Evolutionary conservation across 2,888 invertebrate species (phyloP), one percentile per base, ranked within the genome.

Genomic region (Chrysolina oricalcia): DNA sequence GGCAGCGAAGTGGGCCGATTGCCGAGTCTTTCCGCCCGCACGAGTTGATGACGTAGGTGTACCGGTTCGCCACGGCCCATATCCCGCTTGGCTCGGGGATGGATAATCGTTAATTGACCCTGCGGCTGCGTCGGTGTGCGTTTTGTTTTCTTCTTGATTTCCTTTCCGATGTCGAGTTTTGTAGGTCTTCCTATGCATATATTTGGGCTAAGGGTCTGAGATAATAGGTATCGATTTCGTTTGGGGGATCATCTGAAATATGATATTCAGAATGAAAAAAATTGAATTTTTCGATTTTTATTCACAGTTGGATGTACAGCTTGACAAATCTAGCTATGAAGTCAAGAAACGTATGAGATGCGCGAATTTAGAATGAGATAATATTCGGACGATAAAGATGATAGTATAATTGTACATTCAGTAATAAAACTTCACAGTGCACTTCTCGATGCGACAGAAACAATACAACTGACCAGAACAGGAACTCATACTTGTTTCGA

Each of bases 21-120:
- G 35, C 59, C 11, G 19, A 56, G 21, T 15, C 56, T 56, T 23
- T 17, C 23, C 35, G 59, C 59, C 59, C n/a, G 59, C 59, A 35
- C 59, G 50, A 50, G 50, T 50, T 17, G 48, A 50, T 50, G 48
- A 17, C 19, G 50, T 17, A 17, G 40, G 10, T 15, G 13, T 27
- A 35, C 23, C 23, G 59, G 59, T 59, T 59, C 23, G 59, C 59
- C n/a, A 59, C 59, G n/a, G 59, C 35, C 59, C 59, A 59, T 56
- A 59, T 59, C 59, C 59, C 59, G 27, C 15, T 59, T 11, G 53
- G 27, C 15, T 59, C 21, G 53, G 53, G 53, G 15, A 15, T 43
- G 15, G 15, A 23, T 59, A 59, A 59, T 59, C 59, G 59, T 59
- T 59, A 59, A 59, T 59, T 59, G 59, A 59, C 59, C 59, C 35